phyloP scores from a whole-genome alignment of 1,140 invertebrate species.

The Drosophila takahashii region DNA sequence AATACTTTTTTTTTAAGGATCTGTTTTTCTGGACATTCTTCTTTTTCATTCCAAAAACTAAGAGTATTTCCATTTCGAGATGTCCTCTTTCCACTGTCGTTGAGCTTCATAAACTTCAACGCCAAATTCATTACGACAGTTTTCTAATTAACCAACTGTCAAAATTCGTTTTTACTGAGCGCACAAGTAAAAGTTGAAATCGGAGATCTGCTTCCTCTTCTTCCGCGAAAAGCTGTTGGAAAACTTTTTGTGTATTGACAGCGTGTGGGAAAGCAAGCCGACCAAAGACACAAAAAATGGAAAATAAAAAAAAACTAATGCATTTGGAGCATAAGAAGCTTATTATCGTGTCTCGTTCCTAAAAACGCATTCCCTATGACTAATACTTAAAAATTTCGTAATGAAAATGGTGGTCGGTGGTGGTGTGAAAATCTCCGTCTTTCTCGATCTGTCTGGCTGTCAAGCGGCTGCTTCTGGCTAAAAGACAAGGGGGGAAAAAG shows the following conservation, averaged over 20 bases:
- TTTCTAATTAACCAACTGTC: conserved; percentile 65
- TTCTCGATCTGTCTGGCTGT: conserved; percentile 8
- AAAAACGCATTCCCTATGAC: conserved; percentile 21
- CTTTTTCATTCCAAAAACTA: not conserved
- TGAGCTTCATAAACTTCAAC: conserved; percentile 34
- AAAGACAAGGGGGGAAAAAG: conserved; percentile 19
- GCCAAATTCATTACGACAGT: conserved; percentile 59
- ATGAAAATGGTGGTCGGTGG: conserved; percentile 2
- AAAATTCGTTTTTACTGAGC: conserved; percentile 45
- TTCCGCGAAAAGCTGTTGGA: conserved; percentile 39
- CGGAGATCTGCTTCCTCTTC: conserved; percentile 36
- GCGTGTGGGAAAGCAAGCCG: conserved; percentile 46
- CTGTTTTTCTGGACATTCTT: no score
- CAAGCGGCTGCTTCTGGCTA: conserved; percentile 24
- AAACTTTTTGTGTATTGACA: conserved; percentile 50
- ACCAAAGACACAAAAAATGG: not conserved
- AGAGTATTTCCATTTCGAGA: conserved; percentile 15
- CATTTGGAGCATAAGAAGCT: conserved; percentile 52
- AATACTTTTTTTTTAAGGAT: no score
- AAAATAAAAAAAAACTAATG: conserved; percentile 3
- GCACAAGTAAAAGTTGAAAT: conserved; percentile 57
- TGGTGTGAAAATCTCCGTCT: conserved; percentile 25
- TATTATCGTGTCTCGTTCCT: conserved; percentile 9
- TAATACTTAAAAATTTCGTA: conserved; percentile 18
- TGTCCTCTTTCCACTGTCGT: not conserved